A percentile compares a stretch with the other conserved stretches of the same genome.
Conservation (phyloP, 1,140 invertebrate species). For the Triops longicaudatus region DNA sequence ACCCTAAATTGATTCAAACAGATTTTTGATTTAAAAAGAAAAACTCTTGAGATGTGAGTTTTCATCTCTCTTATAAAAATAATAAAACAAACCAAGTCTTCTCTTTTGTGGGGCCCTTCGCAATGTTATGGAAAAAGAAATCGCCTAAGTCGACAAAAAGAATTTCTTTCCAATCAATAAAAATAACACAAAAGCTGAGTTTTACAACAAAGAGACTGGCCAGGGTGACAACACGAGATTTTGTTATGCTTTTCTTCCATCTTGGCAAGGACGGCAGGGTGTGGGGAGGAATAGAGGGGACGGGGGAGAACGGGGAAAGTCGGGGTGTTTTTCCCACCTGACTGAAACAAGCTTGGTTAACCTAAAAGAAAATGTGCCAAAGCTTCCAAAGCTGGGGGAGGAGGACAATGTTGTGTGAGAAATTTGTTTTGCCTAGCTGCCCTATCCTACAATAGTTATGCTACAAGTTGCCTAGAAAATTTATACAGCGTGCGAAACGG, state of each 20-base stretch:
- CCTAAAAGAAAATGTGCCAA: background rate
- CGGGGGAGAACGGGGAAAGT: no score
- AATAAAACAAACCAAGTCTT: background rate
- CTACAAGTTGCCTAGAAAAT: background rate
- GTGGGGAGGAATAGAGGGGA: no score
- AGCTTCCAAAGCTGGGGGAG: background rate
- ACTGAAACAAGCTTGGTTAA: background rate
- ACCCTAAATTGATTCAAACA: background rate
- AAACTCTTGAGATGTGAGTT: background rate
- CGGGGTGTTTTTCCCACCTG: background rate
- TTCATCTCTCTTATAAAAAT: background rate
- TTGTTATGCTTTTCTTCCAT: background rate
- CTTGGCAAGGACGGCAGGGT: no score
- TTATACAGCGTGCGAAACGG: background rate
- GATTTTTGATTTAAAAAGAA: background rate
- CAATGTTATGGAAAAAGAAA: background rate
- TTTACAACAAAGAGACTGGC: background rate
- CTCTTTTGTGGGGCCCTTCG: background rate
- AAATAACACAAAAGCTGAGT: background rate
- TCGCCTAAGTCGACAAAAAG: background rate
- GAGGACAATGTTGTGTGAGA: background rate
- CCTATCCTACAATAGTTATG: constrained; percentile 1
- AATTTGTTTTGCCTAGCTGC: background rate
- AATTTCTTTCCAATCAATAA: background rate
- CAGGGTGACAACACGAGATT: constrained; percentile 11